phyloP scores from a whole-genome alignment of 2,113 vertebrate genomes.

The Delphinus delphis region DNA sequence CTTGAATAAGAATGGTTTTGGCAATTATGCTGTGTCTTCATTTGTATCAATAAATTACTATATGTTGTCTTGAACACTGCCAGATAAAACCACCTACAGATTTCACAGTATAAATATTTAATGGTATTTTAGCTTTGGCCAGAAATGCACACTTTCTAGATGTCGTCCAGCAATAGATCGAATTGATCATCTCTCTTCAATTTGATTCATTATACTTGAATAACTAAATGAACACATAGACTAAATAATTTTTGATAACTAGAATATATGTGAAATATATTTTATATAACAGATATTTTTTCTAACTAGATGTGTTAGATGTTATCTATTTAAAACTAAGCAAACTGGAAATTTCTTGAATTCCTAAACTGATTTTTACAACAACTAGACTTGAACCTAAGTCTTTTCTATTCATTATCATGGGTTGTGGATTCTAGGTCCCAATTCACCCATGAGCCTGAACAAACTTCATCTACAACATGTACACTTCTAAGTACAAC shows the following conservation, averaged over 20 bases:
- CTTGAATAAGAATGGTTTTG: slow-evolving; percentile 25
- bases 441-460: neutral
- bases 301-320: neutral
- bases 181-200: slow-evolving; percentile 36
- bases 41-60: slow-evolving; percentile 18
- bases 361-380: slow-evolving; percentile 1
- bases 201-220: slow-evolving; percentile 34
- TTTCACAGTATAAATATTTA: slow-evolving; percentile 40
- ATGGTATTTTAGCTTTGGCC: slow-evolving; percentile 36
- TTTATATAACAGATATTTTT: neutral
- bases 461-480: slow-evolving; percentile 23
- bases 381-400: slow-evolving; percentile 49
- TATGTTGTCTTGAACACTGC: slow-evolving; percentile 11
- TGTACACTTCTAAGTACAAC: neutral
- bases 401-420: slow-evolving; percentile 57
- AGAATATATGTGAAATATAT: neutral
- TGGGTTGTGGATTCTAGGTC: slow-evolving; percentile 41
- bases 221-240: slow-evolving; percentile 45
- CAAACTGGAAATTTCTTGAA: neutral
- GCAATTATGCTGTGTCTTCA: neutral
- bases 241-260: slow-evolving; percentile 27
- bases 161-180: neutral
- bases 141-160: slow-evolving; percentile 43
- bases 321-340: neutral
- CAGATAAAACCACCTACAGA: slow-evolving; percentile 5